Conservation (phyloP, 1,140 invertebrate genomes). For the Apis florea region DNA sequence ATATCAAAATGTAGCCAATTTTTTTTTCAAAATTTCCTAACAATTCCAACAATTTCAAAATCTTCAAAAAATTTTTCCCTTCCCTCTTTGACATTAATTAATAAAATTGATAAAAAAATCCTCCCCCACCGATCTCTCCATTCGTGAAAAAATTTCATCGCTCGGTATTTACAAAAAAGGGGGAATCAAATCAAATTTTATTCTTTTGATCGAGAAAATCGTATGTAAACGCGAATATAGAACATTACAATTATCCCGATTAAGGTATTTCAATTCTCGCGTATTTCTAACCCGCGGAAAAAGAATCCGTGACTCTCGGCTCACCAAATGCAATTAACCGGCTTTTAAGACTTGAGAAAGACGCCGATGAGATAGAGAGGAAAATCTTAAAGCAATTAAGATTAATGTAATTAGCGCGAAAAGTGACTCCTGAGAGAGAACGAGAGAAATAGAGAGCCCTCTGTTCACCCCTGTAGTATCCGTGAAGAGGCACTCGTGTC, state of each 20-base stretch:
- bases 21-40: no score
- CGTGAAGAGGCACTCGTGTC: constrained; percentile 20
- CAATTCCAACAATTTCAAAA: no score
- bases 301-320: not conserved
- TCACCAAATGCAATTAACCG: constrained; percentile 21
- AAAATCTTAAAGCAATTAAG: constrained; percentile 44
- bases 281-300: not conserved
- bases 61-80: no score
- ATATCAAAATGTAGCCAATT: no score
- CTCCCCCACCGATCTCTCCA: no score
- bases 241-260: not conserved
- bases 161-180: no score
- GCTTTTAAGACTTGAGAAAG: constrained; percentile 16
- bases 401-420: constrained; percentile 28
- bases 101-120: no score
- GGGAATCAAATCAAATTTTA: no score
- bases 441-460: not conserved
- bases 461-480: not conserved
- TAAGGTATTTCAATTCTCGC: not conserved
- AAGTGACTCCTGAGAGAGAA: constrained; percentile 1
- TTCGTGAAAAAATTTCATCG: no score
- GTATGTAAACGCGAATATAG: not conserved
- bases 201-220: no score
- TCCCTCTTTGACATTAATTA: no score
- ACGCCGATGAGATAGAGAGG: not conserved